Evolutionary conservation across 2,888 invertebrate species (phyloP), one percentile per base, ranked within the genome.

Genomic region (Autographa gamma): DNA sequence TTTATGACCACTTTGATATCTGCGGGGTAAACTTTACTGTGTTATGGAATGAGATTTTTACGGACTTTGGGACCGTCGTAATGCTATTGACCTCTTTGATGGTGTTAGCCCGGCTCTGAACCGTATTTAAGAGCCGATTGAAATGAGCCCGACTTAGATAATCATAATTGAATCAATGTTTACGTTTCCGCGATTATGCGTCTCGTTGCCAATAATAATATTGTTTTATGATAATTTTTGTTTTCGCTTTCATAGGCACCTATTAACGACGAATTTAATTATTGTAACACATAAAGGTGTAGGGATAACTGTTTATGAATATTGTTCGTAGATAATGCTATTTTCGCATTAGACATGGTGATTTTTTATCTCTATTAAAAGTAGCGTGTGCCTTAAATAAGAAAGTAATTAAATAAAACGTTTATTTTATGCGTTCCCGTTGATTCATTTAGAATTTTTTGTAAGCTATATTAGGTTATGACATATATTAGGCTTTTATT

Each of bases 1-100:
- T 90, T 90, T 90, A 90, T 88, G 88, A 85, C 83, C 85, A 82
- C 85, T 88, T 88, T 89, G 88, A 88, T 89, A 88, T 89, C 84
- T 85, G 84, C 77, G 82, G 88, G 88, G 86, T 81, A 85, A 88
- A 88, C 83, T 88, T 90, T 88, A 82, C 82, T 87, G 79, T 86
- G 85, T 88, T 88, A 88, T 84, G 81, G 80, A 86, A 87, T 87
- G 85, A 86, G 86, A 86, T 88, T 91, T 92, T 91, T 90, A 90
- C 86, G 86, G 82, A 89, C 85, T 89, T 84, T 73, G 82, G 84
- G 82, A 80, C 85, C 84, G 81, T 77, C 85, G 84, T 88, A 88
- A 89, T 87, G 87, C 82, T 87, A 86, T 89, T 88, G 90, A 88
- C 87, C 90, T 86, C 82, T 86, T 84, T 82, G 85, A 83, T 84